These are phyloP conservation scores for Hyles euphorbiae DNA, from an alignment of 1,140 invertebrate species.

Conservation along the genomic window DNA sequence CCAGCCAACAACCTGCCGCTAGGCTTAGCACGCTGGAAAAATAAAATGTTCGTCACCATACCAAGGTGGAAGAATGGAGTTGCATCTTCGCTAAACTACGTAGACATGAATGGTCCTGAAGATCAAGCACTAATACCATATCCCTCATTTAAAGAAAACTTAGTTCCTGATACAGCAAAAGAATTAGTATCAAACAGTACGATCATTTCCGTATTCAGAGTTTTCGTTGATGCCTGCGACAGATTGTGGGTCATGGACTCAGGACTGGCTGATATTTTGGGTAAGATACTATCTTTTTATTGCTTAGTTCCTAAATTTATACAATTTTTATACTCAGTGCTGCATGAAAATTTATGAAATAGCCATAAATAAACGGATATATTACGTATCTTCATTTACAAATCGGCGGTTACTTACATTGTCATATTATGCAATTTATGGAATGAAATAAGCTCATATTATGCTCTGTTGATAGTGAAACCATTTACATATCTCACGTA, in stretches of 20 bases:
- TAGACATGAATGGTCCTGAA: constrained; percentile 76
- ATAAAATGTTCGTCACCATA: constrained; percentile 86
- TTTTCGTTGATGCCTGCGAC: constrained; percentile 81
- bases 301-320: background rate
- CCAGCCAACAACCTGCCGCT: constrained; percentile 83
- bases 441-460: no score
- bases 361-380: background rate
- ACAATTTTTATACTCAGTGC: background rate
- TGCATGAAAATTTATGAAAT: background rate
- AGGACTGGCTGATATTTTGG: constrained; percentile 83
- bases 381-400: background rate
- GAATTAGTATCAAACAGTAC: constrained; percentile 73
- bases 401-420: no score
- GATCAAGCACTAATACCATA: constrained; percentile 82
- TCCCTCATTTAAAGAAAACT: constrained; percentile 81
- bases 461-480: no score
- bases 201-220: constrained; percentile 81
- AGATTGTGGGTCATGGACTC: constrained; percentile 86
- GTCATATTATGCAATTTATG: no score
- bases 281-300: constrained; percentile 39
- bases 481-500: no score
- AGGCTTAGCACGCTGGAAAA: constrained; percentile 83
- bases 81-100: constrained; percentile 82
- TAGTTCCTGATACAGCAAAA: constrained; percentile 68
- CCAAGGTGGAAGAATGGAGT: constrained; percentile 86